These are phyloP conservation scores for Leptinotarsa juncta DNA, from an alignment of 2,888 invertebrate genomes.

Conservation along the genomic window DNA sequence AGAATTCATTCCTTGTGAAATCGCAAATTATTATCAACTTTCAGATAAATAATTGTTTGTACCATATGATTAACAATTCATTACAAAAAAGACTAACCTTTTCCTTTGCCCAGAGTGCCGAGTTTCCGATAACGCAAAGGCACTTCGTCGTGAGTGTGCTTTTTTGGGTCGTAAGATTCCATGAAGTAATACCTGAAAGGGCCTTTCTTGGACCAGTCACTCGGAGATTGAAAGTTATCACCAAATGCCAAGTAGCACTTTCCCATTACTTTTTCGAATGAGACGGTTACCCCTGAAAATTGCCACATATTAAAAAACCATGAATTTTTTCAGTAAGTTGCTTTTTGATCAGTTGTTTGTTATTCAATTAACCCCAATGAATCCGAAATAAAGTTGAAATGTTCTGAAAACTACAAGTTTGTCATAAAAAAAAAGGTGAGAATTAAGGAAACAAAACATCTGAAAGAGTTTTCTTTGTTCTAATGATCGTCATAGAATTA, in stretches of 20 bases:
- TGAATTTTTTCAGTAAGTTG: neutral
- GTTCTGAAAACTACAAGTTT: too few relatives aligned
- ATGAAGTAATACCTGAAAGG: slow-evolving; percentile 81
- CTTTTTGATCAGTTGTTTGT: too few relatives aligned
- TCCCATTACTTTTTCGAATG: slow-evolving; percentile 74
- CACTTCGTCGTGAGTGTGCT: slow-evolving; percentile 72
- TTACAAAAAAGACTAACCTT: slow-evolving; percentile 65
- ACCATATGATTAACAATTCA: neutral
- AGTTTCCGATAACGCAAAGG: slow-evolving; percentile 71
- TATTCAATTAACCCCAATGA: too few relatives aligned
- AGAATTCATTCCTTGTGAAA: too few relatives aligned
- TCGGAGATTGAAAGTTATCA: slow-evolving; percentile 69
- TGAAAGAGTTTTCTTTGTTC: too few relatives aligned
- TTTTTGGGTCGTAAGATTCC: slow-evolving; percentile 73
- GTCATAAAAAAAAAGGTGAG: too few relatives aligned
- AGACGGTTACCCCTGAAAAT: slow-evolving; percentile 67
- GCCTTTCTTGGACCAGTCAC: slow-evolving; percentile 74
- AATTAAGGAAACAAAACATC: too few relatives aligned
- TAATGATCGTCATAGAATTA: too few relatives aligned
- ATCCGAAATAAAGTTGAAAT: too few relatives aligned
- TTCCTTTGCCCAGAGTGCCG: slow-evolving; percentile 72
- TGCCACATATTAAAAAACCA: neutral
- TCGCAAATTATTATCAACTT: too few relatives aligned
- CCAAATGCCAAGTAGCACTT: slow-evolving; percentile 77
- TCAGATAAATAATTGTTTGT: too few relatives aligned